Evolutionary conservation across 2,888 invertebrate genomes (phyloP).

Genomic region (Gastrophysa polygoni): DNA sequence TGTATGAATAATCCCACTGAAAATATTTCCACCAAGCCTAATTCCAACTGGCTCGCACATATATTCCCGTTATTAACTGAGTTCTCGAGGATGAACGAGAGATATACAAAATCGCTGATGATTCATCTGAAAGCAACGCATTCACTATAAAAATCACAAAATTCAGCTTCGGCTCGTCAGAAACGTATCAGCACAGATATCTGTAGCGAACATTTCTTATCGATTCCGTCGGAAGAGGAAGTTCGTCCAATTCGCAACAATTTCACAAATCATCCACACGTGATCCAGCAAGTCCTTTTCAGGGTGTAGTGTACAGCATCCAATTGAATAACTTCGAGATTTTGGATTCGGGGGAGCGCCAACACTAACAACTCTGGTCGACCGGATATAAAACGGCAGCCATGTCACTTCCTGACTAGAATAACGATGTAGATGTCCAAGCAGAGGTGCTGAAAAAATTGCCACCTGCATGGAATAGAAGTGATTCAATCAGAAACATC

Average conservation of each 20-base stretch:
- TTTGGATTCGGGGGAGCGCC: conserved; percentile 46
- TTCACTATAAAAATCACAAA: too few relatives aligned
- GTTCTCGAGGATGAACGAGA: too few relatives aligned
- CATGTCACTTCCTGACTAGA: conserved; percentile 53
- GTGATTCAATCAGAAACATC: too few relatives aligned
- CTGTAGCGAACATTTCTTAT: neutral
- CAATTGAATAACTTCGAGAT: conserved; percentile 47
- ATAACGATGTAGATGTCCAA: conserved; percentile 42
- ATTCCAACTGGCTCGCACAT: too few relatives aligned
- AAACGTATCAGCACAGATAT: neutral
- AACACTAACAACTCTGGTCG: conserved; percentile 47
- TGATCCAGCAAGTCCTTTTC: conserved; percentile 23
- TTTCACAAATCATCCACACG: conserved; percentile 36
- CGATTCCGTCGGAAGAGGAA: neutral
- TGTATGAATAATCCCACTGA: too few relatives aligned
- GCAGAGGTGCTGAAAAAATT: neutral
- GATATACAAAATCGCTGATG: too few relatives aligned
- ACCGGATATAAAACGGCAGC: conserved; percentile 52
- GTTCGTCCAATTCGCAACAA: conserved; percentile 21
- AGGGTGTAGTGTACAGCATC: conserved; percentile 24
- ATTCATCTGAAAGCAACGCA: too few relatives aligned
- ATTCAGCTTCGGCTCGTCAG: too few relatives aligned
- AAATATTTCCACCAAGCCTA: too few relatives aligned
- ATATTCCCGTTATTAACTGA: too few relatives aligned
- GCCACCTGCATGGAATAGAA: neutral